Conservation (phyloP, 2,888 invertebrate species). For the Lycia hirtaria region DNA sequence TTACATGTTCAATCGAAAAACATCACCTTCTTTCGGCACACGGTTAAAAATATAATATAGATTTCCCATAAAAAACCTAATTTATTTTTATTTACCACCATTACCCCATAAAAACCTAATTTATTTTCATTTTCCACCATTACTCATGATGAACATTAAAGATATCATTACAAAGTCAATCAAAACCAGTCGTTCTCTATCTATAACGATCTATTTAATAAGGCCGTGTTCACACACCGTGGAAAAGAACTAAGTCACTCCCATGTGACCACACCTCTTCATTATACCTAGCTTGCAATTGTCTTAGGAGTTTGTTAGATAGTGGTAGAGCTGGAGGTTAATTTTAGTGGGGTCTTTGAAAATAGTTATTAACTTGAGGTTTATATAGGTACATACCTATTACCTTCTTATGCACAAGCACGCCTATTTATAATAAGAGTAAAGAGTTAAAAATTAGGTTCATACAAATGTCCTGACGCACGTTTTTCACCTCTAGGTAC, state of each 20-base stretch:
- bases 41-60: too few species aligned
- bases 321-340: neutral
- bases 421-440: too few species aligned
- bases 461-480: too few species aligned
- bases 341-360: neutral
- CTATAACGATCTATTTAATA: constrained; percentile 38
- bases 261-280: constrained; percentile 69
- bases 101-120: neutral
- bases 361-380: too few species aligned
- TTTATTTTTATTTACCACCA: neutral
- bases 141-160: constrained; percentile 17
- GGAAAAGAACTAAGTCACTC: constrained; percentile 65
- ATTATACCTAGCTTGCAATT: constrained; percentile 55
- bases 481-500: too few species aligned
- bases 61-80: too few species aligned
- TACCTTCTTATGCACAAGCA: too few species aligned
- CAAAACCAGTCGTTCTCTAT: constrained; percentile 43
- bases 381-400: too few species aligned
- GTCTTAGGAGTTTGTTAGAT: constrained; percentile 44
- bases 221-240: constrained; percentile 62
- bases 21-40: too few species aligned
- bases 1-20: too few species aligned
- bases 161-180: constrained; percentile 41
- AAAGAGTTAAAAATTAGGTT: too few species aligned
- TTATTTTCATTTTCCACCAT: constrained; percentile 9